Conservation (phyloP, 2,113 vertebrate species). For the Peromyscus leucopus region DNA sequence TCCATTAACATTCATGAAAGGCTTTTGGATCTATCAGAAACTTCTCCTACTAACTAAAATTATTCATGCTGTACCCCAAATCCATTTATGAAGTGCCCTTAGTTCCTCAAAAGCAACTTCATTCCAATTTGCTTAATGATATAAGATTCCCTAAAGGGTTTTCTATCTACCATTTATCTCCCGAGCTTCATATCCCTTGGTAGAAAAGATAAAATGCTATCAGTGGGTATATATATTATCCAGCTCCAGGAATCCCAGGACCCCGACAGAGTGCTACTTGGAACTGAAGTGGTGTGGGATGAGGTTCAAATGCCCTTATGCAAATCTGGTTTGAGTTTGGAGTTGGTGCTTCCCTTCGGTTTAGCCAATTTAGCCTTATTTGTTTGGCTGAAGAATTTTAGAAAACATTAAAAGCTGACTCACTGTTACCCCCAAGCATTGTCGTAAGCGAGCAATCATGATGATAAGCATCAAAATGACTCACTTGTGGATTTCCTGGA, state of each 20-base stretch:
- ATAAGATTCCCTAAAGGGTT: slow-evolving; percentile 27
- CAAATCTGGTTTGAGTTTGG: slow-evolving; percentile 43
- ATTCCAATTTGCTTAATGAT: not conserved
- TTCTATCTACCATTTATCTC: slow-evolving; percentile 6
- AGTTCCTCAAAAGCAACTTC: slow-evolving; percentile 20
- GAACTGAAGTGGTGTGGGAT: not conserved
- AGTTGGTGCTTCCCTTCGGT: slow-evolving; percentile 7
- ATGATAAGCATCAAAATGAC: slow-evolving; percentile 50
- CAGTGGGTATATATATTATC: not conserved
- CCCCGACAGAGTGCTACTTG: not conserved
- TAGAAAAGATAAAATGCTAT: slow-evolving; percentile 15
- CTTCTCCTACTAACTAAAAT: slow-evolving; percentile 44
- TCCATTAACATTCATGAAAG: slow-evolving; percentile 16
- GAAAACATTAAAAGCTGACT: slow-evolving; percentile 55
- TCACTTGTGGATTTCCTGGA: slow-evolving; percentile 64
- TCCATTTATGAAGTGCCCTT: slow-evolving; percentile 14
- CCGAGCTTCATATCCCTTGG: not conserved
- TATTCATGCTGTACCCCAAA: not conserved
- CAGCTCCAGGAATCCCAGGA: not conserved
- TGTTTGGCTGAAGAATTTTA: slow-evolving; percentile 57
- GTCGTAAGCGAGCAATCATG: slow-evolving; percentile 9
- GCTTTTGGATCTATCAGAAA: slow-evolving; percentile 19
- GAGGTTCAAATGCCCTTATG: not conserved
- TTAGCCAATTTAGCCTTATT: slow-evolving; percentile 57
- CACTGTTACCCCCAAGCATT: slow-evolving; percentile 40